Evolutionary conservation across 2,113 vertebrate genomes (phyloP).

Genomic region (Gorsachius goisagi): DNA sequence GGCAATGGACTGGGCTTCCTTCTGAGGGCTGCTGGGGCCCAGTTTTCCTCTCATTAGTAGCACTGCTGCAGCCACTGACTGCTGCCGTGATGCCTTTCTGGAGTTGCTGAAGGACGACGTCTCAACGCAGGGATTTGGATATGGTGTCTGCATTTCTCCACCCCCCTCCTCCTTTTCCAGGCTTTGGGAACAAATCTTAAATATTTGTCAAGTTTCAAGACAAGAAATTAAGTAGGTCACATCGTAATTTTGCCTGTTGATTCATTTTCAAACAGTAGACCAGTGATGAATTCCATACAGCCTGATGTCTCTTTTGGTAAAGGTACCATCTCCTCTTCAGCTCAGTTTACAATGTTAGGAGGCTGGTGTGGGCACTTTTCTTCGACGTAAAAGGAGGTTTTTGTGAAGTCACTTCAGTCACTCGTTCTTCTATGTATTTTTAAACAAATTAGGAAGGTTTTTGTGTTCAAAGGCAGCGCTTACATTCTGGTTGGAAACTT

Average conservation of each 20-base stretch:
- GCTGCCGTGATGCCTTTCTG: background rate
- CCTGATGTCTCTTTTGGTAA: background rate
- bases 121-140: background rate
- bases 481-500: slow-evolving; percentile 3
- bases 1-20: background rate
- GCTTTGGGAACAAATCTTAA: background rate
- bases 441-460: background rate
- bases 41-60: background rate
- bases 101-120: background rate
- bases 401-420: background rate
- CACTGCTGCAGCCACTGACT: background rate
- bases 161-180: background rate
- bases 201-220: background rate
- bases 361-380: background rate
- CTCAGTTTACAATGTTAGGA: background rate
- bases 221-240: slow-evolving; percentile 34
- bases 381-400: background rate
- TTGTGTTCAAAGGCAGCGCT: slow-evolving; percentile 7
- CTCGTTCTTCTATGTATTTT: background rate
- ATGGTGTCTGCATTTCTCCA: background rate
- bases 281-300: background rate
- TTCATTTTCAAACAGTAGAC: slow-evolving; percentile 18
- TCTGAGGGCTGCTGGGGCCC: background rate
- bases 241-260: background rate
- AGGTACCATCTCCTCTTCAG: background rate